Evolutionary conservation across 2,888 invertebrate species (phyloP), one percentile per base, ranked within the genome.

Genomic region (Myathropa florea): DNA sequence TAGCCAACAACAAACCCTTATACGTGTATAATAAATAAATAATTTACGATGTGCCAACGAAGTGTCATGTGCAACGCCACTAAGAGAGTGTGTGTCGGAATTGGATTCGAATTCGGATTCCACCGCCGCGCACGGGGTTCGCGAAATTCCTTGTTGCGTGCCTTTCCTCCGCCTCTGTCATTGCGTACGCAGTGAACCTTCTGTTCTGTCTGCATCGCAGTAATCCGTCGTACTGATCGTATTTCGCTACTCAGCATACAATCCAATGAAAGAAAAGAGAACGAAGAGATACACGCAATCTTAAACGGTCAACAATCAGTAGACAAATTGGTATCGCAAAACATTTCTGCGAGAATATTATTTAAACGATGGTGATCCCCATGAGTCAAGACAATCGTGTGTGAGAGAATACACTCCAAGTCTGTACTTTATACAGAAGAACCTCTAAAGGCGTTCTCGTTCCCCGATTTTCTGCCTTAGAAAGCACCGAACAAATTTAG

Each of bases 41-140:
- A 83, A 86, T 86, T 86, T 86, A 86, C 83, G 86, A 86, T 83
- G 86, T 83, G 83, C 86, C 86, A 83, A 83, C 77, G 61, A 86
- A 75, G 86, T 86, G 86, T 83, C 86, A 83, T 83, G 86, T 71
- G 78, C 86, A 78, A 83, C 83, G 86, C 83, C 79, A 78, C 86
- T 73, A 75, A 78, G 78, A 72, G 78, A 71, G 79, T 73, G 46
- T 46, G 46, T 46, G 46, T n/a, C 46, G 18, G 18, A 46, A 46
- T 46, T 46, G 46, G 46, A 46, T 18, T 46, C 46, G 46, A 46
- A 46, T 78, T 86, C 83, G 63, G 68, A 64, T 81, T 82, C 21
- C 63, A 30, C 6, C 9, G 18, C 10, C 24, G 64, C 24, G 30
- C 39, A n/a, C 71, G 60, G 30, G 12, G 39, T 21, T 36, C 59